These are phyloP conservation scores for Aurelia coerulea DNA, from an alignment of 30 jellyfish, hydroid and myxozoan species.

Conservation along the genomic window DNA sequence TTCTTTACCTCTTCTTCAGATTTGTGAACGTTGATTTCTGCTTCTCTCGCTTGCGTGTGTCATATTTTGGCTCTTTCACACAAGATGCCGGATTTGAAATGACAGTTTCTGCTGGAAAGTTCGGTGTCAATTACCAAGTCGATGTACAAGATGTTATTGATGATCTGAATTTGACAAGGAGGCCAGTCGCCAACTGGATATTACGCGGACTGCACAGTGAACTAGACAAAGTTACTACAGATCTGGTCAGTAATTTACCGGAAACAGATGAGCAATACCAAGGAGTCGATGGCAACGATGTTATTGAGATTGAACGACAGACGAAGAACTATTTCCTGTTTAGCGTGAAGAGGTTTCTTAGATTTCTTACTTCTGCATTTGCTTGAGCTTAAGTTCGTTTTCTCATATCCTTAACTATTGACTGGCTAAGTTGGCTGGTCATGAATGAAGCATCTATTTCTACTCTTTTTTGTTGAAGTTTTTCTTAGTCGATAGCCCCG, in stretches of 20 bases:
- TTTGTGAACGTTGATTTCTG: conserved; percentile 75
- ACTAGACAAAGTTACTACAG: conserved; percentile 72
- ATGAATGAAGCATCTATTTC: too few relatives aligned
- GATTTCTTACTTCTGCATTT: not conserved
- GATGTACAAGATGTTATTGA: conserved; percentile 40
- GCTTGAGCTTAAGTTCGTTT: not conserved
- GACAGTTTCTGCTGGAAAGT: conserved; percentile 69
- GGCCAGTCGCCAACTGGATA: conserved; percentile 97
- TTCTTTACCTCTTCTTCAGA: conserved; percentile 32
- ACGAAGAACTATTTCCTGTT: conserved; percentile 72
- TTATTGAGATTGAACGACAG: conserved; percentile 39
- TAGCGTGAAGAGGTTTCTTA: conserved; percentile 85
- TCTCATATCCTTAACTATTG: too few relatives aligned
- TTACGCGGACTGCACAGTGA: conserved; percentile 86
- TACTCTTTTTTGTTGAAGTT: too few relatives aligned
- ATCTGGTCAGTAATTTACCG: conserved; percentile 56
- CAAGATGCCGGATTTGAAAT: conserved; percentile 91
- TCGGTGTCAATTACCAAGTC: conserved; percentile 92
- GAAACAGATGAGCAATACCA: conserved; percentile 20
- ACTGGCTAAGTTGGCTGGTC: too few relatives aligned
- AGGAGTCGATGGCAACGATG: conserved; percentile 43
- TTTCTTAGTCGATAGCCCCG: too few relatives aligned
- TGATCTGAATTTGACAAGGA: conserved; percentile 55
- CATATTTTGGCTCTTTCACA: conserved; percentile 96
- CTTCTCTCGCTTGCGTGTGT: conserved; percentile 84